Conservation (phyloP, 2,113 vertebrate species). For the Chaetodon trifascialis region DNA sequence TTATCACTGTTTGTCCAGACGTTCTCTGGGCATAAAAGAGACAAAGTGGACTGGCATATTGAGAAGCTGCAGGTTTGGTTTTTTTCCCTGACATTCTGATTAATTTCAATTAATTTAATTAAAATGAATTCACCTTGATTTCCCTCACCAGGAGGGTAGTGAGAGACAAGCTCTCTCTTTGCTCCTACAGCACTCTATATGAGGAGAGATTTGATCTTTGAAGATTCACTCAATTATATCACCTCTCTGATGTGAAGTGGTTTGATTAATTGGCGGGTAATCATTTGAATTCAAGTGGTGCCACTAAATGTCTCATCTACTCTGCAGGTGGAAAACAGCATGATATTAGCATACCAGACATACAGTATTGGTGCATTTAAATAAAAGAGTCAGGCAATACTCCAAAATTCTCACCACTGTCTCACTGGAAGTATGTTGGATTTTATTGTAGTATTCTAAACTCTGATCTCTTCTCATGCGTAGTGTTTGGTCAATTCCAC, state of each 20-base stretch:
- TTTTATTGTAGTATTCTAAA: neutral
- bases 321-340: slow-evolving; percentile 45
- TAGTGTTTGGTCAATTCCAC: neutral
- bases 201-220: slow-evolving; percentile 31
- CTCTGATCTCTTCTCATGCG: neutral
- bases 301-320: slow-evolving; percentile 45
- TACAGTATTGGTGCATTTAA: neutral
- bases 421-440: neutral
- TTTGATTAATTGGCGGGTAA: slow-evolving; percentile 60
- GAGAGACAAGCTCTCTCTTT: slow-evolving; percentile 5
- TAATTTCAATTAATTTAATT: slow-evolving; percentile 55
- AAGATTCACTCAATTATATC: slow-evolving; percentile 43
- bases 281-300: slow-evolving; percentile 59
- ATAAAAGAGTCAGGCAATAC: neutral
- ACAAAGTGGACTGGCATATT: neutral
- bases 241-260: slow-evolving; percentile 42
- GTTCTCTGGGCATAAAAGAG: neutral
- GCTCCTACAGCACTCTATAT: neutral
- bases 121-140: slow-evolving; percentile 55
- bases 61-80: neutral
- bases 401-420: neutral
- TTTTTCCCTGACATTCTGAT: slow-evolving; percentile 22
- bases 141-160: slow-evolving; percentile 34
- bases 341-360: slow-evolving; percentile 19
- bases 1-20: slow-evolving; percentile 20